These are phyloP conservation scores for Microtus pennsylvanicus DNA, from an alignment of 2,113 vertebrate genomes.

Conservation along the genomic window DNA sequence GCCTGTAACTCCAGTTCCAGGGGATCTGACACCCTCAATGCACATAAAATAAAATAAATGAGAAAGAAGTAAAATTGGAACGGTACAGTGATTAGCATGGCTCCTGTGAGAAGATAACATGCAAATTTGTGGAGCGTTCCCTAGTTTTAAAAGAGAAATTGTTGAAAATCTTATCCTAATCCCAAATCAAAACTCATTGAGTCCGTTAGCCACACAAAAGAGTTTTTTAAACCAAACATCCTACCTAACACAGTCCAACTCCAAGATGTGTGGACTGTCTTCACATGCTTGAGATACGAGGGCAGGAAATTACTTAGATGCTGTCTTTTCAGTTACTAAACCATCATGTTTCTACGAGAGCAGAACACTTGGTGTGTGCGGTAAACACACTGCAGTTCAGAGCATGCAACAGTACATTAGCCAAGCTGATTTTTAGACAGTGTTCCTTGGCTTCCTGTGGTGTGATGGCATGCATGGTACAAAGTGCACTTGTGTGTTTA, in stretches of 20 bases:
- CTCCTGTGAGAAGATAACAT: too few species aligned
- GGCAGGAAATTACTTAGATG: not conserved
- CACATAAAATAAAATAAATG: not conserved
- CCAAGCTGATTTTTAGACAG: not conserved
- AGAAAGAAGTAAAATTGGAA: not conserved
- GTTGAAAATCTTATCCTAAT: not conserved
- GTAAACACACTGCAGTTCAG: not conserved
- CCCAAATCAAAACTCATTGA: not conserved
- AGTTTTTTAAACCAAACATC: not conserved
- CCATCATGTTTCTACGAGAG: not conserved
- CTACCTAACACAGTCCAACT: not conserved
- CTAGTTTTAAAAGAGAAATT: not conserved
- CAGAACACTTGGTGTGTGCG: too few species aligned
- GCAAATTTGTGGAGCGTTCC: not conserved
- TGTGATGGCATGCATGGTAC: too few species aligned
- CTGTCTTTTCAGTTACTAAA: not conserved
- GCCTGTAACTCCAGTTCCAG: not conserved
- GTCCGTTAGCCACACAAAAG: not conserved
- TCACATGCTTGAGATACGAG: not conserved
- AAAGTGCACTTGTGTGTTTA: not conserved
- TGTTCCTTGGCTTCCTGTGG: not conserved
- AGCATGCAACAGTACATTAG: too few species aligned
- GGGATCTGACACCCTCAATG: not conserved
- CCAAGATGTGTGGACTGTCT: not conserved
- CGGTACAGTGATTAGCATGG: not conserved